Evolutionary conservation across 2,113 vertebrate genomes (phyloP).

Genomic region (Excalfactoria chinensis): DNA sequence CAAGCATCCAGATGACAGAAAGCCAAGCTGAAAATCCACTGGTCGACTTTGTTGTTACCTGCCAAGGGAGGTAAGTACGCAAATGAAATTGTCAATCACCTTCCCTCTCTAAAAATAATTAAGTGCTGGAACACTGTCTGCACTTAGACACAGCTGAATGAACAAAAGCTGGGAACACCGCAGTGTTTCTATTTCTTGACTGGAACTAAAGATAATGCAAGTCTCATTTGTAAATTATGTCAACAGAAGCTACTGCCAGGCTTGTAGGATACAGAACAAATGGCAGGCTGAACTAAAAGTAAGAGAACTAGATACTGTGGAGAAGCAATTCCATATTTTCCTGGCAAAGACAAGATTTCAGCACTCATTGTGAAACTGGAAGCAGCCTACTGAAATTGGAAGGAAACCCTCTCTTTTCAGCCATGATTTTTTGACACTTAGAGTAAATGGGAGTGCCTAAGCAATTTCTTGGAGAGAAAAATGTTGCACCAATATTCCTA

Average conservation of each 20-base stretch:
- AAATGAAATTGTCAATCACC: neutral
- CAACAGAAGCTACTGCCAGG: conserved; percentile 13
- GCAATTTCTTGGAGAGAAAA: neutral
- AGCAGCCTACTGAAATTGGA: conserved; percentile 23
- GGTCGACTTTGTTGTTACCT: conserved; percentile 90
- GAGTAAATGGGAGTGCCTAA: neutral
- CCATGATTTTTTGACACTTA: neutral
- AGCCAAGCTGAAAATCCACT: conserved; percentile 79
- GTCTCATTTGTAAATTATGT: conserved; percentile 3
- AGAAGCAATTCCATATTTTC: neutral
- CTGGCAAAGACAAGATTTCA: conserved; percentile 19
- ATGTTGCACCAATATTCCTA: neutral
- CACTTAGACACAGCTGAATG: neutral
- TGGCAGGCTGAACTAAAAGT: conserved; percentile 7
- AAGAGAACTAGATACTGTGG: neutral
- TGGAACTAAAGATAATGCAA: conserved; percentile 20
- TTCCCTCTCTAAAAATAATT: conserved; percentile 13
- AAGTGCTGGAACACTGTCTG: neutral
- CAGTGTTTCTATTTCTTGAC: conserved; percentile 13
- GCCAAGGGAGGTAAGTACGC: conserved; percentile 86
- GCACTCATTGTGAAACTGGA: conserved; percentile 18
- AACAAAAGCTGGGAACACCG: neutral
- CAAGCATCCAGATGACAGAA: conserved; percentile 72
- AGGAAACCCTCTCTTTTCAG: conserved; percentile 2
- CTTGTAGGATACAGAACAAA: conserved; percentile 20